Percentiles rank a stretch among this genome's conserved stretches.
Conservation (phyloP, 2,888 invertebrate genomes). For the Erpobdella octoculata region DNA sequence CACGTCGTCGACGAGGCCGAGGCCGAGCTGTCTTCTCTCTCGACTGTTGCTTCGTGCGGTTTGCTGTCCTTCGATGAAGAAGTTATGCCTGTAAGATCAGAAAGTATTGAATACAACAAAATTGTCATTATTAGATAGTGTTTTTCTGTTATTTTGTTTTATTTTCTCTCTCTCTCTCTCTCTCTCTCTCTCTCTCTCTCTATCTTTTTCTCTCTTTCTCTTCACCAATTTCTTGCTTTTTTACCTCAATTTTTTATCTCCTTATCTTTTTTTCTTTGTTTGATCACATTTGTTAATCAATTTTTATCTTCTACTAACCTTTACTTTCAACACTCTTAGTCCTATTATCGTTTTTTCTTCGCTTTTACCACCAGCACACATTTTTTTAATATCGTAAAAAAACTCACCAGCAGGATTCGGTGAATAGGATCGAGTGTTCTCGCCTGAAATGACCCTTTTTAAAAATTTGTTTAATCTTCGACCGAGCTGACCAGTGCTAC, state of each 20-base stretch:
- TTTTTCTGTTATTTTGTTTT: too few relatives aligned
- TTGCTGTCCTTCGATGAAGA: not conserved
- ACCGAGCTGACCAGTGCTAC: not conserved
- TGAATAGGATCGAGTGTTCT: not conserved
- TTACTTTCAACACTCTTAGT: not conserved
- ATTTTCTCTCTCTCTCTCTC: too few relatives aligned
- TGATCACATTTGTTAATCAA: too few relatives aligned
- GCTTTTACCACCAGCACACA: not conserved
- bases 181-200: too few relatives aligned
- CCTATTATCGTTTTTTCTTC: not conserved
- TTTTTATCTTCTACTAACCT: too few relatives aligned
- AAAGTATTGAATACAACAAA: too few relatives aligned
- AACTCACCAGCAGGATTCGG: slow-evolving; percentile 1
- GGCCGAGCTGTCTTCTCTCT: not conserved
- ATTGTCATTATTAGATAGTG: too few relatives aligned
- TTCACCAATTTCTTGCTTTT: too few relatives aligned
- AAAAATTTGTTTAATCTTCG: not conserved
- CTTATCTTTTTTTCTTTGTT: too few relatives aligned
- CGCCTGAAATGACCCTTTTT: not conserved
- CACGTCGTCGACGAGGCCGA: slow-evolving; percentile 31
- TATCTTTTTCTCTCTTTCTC: too few relatives aligned
- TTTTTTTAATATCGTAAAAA: not conserved
- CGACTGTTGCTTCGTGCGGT: not conserved
- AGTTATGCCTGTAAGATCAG: too few relatives aligned
- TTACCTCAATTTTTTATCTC: too few relatives aligned